Evolutionary conservation across 2,888 invertebrate species (phyloP).

Genomic region (Phengaris arion): DNA sequence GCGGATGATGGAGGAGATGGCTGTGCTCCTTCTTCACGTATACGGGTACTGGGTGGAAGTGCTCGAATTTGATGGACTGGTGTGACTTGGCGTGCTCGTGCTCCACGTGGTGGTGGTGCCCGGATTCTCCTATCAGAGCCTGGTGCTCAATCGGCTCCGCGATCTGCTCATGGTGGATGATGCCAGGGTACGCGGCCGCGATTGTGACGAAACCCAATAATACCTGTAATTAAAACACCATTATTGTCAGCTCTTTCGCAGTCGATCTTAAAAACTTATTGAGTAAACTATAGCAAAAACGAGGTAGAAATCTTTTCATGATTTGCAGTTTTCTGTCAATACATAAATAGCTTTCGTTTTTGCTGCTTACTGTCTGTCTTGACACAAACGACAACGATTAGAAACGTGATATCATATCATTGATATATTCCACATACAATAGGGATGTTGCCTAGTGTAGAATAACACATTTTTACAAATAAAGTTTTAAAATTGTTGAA

Average conservation of each 20-base stretch:
- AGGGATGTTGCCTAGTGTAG: too few relatives aligned
- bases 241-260: not conserved
- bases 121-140: slow-evolving; percentile 67
- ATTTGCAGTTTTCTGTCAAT: not conserved
- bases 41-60: slow-evolving; percentile 84
- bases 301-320: not conserved
- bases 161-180: slow-evolving; percentile 69
- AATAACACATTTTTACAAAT: too few relatives aligned
- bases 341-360: not conserved
- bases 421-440: too few relatives aligned
- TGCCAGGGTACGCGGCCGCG: slow-evolving; percentile 67
- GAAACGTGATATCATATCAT: not conserved
- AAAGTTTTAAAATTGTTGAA: too few relatives aligned
- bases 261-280: not conserved
- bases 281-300: not conserved
- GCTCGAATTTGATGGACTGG: slow-evolving; percentile 84
- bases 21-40: slow-evolving; percentile 84
- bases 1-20: slow-evolving; percentile 82
- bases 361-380: not conserved
- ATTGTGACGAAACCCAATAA: slow-evolving; percentile 73
- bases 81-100: slow-evolving; percentile 85
- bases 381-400: not conserved
- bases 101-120: slow-evolving; percentile 80
- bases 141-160: slow-evolving; percentile 66
- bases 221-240: slow-evolving; percentile 54